phyloP scores from a whole-genome alignment of 2,113 vertebrate genomes.

The Calyptomena viridis region DNA sequence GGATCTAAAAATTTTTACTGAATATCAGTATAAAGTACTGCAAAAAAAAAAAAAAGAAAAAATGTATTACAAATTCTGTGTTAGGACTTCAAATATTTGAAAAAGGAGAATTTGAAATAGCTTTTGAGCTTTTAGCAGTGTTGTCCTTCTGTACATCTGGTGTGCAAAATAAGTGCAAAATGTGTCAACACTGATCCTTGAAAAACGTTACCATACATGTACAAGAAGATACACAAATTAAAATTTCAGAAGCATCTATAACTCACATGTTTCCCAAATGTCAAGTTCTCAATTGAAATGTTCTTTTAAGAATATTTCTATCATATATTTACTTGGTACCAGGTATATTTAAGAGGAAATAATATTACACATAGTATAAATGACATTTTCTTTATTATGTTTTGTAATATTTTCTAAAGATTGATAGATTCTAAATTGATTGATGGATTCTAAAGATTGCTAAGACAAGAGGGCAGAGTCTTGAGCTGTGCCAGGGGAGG shows the following conservation, averaged over 20 bases:
- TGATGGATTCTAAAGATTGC: too few relatives aligned
- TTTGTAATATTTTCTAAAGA: background rate
- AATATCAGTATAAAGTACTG: background rate
- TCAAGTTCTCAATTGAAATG: background rate
- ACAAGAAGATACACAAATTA: background rate
- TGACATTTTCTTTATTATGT: background rate
- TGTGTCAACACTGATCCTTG: background rate
- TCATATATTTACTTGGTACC: background rate
- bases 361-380: too few relatives aligned
- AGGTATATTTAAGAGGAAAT: background rate
- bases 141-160: background rate
- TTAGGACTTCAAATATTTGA: background rate
- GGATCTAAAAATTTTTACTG: background rate
- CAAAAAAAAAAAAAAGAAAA: background rate
- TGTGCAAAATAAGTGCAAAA: background rate
- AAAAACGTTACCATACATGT: fast-evolving
- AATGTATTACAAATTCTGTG: background rate
- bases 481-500: too few relatives aligned
- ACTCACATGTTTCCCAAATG: background rate
- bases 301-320: background rate
- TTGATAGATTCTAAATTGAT: background rate
- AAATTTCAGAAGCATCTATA: background rate
- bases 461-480: too few relatives aligned
- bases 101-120: background rate
- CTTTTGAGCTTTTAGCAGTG: background rate